Percentiles rank a stretch among this genome's conserved stretches.
These are phyloP conservation scores for Epizoanthus illoricatus DNA, from an alignment of 92 coral and sea anemone species.

Conservation along the genomic window DNA sequence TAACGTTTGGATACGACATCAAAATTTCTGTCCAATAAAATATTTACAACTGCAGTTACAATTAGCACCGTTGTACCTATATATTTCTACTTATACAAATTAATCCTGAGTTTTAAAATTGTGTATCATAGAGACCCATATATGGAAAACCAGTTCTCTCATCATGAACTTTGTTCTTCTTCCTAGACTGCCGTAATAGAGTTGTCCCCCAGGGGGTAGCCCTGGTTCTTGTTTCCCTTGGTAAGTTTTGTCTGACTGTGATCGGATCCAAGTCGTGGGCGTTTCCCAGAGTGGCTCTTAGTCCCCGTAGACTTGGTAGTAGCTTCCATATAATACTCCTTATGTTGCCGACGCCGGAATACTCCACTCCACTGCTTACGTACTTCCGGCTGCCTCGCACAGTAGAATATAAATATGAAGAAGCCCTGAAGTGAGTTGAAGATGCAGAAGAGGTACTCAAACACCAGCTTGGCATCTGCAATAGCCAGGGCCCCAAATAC, in stretches of 20 bases:
- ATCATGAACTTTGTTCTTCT: too few species aligned
- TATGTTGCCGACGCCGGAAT: not conserved
- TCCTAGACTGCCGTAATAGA: not conserved
- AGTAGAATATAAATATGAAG: constrained; percentile 44
- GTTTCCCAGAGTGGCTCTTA: not conserved
- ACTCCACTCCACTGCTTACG: constrained; percentile 45
- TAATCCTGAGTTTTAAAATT: too few species aligned
- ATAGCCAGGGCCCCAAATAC: constrained; percentile 37
- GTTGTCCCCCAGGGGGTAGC: not conserved
- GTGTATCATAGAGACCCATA: too few species aligned
- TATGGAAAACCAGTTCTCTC: too few species aligned
- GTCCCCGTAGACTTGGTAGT: constrained; percentile 7
- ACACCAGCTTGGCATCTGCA: constrained; percentile 32
- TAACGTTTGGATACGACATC: too few species aligned
- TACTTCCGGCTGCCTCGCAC: constrained; percentile 51
- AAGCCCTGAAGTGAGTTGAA: constrained; percentile 51
- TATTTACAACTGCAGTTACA: too few species aligned
- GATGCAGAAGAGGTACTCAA: constrained; percentile 48
- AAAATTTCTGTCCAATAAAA: too few species aligned
- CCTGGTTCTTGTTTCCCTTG: not conserved
- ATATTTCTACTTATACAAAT: too few species aligned
- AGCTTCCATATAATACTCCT: not conserved
- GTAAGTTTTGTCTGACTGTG: not conserved
- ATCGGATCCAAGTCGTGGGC: not conserved
- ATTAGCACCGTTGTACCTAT: too few species aligned